Base-by-base conservation (phyloP, 2,888 invertebrate genomes). In the Seladonia tumulorum region DNA sequence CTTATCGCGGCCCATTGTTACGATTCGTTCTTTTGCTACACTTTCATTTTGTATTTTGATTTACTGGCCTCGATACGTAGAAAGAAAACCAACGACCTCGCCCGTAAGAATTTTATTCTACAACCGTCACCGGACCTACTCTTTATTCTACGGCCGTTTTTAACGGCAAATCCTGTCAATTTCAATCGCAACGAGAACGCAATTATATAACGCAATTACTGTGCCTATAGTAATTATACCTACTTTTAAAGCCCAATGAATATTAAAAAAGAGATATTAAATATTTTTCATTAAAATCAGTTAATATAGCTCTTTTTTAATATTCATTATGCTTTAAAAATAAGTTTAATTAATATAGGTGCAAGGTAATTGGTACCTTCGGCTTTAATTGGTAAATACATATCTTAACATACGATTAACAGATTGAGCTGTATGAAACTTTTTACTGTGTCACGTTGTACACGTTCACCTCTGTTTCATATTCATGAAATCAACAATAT, bases 1-100 rank as follows among this genome's bases (percentile, higher is more conserved):
- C 87, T 80, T 83, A 87, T 87, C 87, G 76, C 63, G 70, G 71
- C 22, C 82, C 80, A 87, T 87, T 87, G 87, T 87, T 87, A 83
- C 83, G 47, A 70, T 80, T 82, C 84, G 76, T 79, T 87, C 78
- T 84, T 77, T 70, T 63, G 47, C 39, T 66, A 82, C 78, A 76
- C 76, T 78, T 79, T 83, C 45, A 70, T 87, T 84, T 87, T 68
- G 68, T 81, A 68, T 83, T 87, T 87, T 72, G 63, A 72, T 57
- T 80, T 35, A 42, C 25, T n/a, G 78, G 35, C 60, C 68, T 76
- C 47, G 66, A 57, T 29, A 63, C 42, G 42, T 25, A 78, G 47
- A 76, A 70, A 66, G 57, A 14, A 29, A 47, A 60, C 73, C 78
- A 39, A 73, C 75, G n/a, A 53, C 39, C 22, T 42, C 57, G 18